Base-by-base conservation (phyloP, 2,888 invertebrate species). In the Hyles lineata region DNA sequence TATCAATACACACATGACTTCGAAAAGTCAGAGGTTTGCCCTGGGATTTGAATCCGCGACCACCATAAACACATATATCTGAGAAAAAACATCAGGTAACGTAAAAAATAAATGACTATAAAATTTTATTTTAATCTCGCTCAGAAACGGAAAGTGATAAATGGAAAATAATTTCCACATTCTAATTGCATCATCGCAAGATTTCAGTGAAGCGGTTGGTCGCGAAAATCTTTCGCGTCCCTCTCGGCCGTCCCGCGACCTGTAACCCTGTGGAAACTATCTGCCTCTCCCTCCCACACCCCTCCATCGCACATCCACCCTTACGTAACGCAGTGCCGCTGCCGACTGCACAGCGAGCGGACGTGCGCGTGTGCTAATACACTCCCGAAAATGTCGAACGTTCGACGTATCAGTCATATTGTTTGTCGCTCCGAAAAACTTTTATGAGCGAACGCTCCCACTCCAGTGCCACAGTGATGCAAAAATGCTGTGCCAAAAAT, bases 271-370 rank as follows among this genome's bases (percentile, higher is more conserved):
- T 87, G 83, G 85, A 87, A 88, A 82, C 80, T 74, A 79, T 90
- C 81, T 82, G 79, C 89, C 79, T 94, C 93, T 89, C 89, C 86
- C 80, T 93, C 92, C 76, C 89, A 83, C 83, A 82, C 82, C 83
- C 67, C 87, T 88, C 83, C 84, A 88, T 87, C 90, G 89, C 86
- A 84, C 83, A 88, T 86, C 92, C 43, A 67, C 91, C 94, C 94
- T 94, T 94, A 94, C 92, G 92, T 94, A 94, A 94, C 93, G 87
- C 92, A 94, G 94, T 94, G 89, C 90, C 90, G 82, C 82, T 79
- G 79, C 79, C 79, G 82, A 77, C 80, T 76, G 78, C 79, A 83
- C 81, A 71, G 52, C 58, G 84, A 74, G 70, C 79, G 84, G 90
- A 83, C 90, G 92, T 82, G 85, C 82, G 83, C 82, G 80, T 77